phyloP scores from a whole-genome alignment of 2,113 vertebrate genomes.

The Aramus guarauna region DNA sequence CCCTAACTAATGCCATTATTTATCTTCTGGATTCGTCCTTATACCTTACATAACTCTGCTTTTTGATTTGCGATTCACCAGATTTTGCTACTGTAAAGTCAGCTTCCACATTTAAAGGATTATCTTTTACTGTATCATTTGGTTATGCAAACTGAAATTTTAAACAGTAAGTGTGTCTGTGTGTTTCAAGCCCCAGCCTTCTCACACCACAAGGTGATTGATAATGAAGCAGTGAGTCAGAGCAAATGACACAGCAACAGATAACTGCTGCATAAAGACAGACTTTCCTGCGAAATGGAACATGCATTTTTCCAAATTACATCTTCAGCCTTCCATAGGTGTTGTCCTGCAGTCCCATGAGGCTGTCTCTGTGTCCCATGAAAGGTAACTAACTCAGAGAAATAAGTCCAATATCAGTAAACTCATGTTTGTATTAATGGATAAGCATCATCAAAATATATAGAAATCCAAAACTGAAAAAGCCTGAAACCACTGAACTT shows the following conservation, averaged over 20 bases:
- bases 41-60: neutral
- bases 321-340: neutral
- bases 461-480: neutral
- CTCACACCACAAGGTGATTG: neutral
- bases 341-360: accelerated
- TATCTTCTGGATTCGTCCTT: neutral
- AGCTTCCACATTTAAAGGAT: neutral
- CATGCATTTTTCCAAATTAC: neutral
- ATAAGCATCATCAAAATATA: neutral
- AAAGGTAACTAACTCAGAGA: neutral
- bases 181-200: neutral
- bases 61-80: neutral
- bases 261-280: neutral
- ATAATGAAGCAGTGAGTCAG: neutral
- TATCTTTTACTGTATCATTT: neutral
- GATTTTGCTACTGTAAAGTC: neutral
- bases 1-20: neutral
- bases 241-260: neutral
- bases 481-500: neutral
- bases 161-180: neutral
- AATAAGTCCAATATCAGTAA: neutral
- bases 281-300: neutral
- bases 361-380: neutral
- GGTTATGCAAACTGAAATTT: neutral
- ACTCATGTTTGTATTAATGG: neutral